Evolutionary conservation across 2,888 invertebrate genomes (phyloP), one percentile per base, ranked within the genome.

Genomic region (Eupithecia tripunctaria): DNA sequence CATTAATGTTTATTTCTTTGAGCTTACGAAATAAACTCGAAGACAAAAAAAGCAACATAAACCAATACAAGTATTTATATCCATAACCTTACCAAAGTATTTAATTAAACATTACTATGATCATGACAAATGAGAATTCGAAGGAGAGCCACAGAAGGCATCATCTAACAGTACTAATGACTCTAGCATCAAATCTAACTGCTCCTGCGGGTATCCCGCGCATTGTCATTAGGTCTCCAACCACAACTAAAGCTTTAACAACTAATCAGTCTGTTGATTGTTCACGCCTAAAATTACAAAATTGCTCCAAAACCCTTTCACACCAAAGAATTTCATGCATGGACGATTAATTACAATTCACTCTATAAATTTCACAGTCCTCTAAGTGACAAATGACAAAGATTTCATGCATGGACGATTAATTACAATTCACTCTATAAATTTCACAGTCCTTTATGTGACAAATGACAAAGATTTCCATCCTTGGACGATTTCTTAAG

Each of bases 181-280:
- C 7, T n/a, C 43, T 43, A 7, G 6, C 43, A 21, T 21, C 43
- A 43, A n/a, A n/a, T 43, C 0, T 43, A 21, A 21, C 21, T 51
- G 21, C 21, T 51, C n/a, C 47, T 51, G 47, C 47, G 21, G 8
- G 21, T 21, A 12, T 21, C 56, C 25, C 25, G 5, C 56, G 5
- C 56, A 3, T 21, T 5, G 12, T 25, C 25, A 51, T 51, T 25
- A 56, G 10, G 25, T 56, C 12, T 25, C 56, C 56, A 21, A 14
- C 68, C 70, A 62, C 71, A 71, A 65, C 67, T 68, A 56, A 68
- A 75, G 51, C 64, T 62, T 71, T 71, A 73, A 60, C 60, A 63
- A 69, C 71, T 74, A 76, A 74, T 76, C 76, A 76, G 76, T 76
- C 76, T 72, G 47, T 69, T 64, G 15, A 27, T 56, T 43, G 64